Evolutionary conservation across 2,888 invertebrate genomes (phyloP).

Genomic region (Sphaerophoria rueppellii): DNA sequence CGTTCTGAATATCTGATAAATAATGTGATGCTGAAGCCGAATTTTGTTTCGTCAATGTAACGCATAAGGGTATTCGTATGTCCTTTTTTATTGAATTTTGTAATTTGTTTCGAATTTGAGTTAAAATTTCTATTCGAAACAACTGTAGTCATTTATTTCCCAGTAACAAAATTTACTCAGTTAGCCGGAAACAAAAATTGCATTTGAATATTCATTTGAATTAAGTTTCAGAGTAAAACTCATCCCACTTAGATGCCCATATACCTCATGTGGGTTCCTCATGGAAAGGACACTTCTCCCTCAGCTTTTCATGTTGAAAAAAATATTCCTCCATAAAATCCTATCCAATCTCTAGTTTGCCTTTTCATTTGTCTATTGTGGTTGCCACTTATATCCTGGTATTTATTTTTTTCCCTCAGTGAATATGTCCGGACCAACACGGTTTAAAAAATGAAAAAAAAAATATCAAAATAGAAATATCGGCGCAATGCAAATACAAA

Average conservation of each 20-base stretch:
- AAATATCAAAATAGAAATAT: neutral
- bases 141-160: constrained; percentile 15
- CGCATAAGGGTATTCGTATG: no score
- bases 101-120: no score
- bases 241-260: neutral
- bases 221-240: constrained; percentile 18
- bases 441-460: neutral
- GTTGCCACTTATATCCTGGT: constrained; percentile 42
- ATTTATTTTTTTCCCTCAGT: constrained; percentile 13
- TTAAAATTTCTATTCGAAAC: neutral
- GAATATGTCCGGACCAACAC: neutral
- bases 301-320: neutral
- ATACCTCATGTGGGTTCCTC: neutral
- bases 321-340: constrained; percentile 8
- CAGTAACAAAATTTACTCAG: constrained; percentile 35
- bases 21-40: no score
- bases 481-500: constrained; percentile 47
- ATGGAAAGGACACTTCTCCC: neutral
- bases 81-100: no score
- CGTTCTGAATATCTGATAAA: no score
- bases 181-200: constrained; percentile 29
- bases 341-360: constrained; percentile 7
- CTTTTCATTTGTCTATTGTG: constrained; percentile 51
- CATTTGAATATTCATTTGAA: constrained; percentile 52
- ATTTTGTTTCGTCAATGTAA: no score